These are phyloP conservation scores for Panonychus citri DNA, from an alignment of 1,140 invertebrate genomes.

Conservation along the genomic window DNA sequence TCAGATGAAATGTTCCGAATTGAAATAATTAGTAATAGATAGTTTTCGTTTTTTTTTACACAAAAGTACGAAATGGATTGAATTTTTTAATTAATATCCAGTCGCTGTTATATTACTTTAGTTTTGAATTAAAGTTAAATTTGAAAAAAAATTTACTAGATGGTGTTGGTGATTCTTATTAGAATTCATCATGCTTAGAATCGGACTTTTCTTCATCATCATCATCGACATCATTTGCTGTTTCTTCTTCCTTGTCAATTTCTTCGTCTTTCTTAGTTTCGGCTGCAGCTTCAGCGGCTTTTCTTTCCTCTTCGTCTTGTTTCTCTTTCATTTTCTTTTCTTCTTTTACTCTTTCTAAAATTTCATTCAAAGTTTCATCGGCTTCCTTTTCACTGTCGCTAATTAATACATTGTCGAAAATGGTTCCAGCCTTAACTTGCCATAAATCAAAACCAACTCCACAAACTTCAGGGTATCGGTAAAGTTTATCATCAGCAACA, in stretches of 20 bases:
- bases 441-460: constrained; percentile 87
- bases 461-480: constrained; percentile 69
- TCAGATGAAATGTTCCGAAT: too few relatives aligned
- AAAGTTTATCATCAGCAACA: constrained; percentile 47
- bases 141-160: background rate
- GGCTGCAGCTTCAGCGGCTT: constrained; percentile 4
- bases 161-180: too few relatives aligned
- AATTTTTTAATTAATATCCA: too few relatives aligned
- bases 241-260: constrained; percentile 7
- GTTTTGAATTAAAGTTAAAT: too few relatives aligned
- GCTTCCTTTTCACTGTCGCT: constrained; percentile 67
- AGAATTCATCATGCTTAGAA: background rate
- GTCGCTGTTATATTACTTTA: too few relatives aligned
- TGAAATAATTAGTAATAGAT: too few relatives aligned
- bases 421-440: constrained; percentile 93
- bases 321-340: constrained; percentile 13
- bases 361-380: constrained; percentile 34
- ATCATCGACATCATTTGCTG: constrained; percentile 1
- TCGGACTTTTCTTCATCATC: constrained; percentile 3
- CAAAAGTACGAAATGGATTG: too few relatives aligned
- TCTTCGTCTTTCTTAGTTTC: constrained; percentile 8
- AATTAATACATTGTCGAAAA: constrained; percentile 91
- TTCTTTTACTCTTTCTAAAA: constrained; percentile 7
- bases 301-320: constrained; percentile 9
- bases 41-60: too few relatives aligned